Evolutionary conservation across 2,113 vertebrate genomes (phyloP).

Genomic region (Ictalurus furcatus): DNA sequence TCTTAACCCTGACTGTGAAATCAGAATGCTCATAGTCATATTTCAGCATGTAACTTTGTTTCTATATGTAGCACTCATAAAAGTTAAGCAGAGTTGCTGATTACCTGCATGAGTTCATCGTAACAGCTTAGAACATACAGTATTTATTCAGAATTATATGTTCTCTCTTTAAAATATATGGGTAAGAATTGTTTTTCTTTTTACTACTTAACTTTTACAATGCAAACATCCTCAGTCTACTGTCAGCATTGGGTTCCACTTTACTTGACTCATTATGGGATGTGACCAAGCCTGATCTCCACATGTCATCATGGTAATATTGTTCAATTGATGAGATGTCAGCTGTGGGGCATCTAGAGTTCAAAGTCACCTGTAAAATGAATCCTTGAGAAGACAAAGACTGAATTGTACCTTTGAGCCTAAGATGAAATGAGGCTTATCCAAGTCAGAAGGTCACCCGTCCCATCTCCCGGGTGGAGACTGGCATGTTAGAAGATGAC

Average conservation of each 20-base stretch:
- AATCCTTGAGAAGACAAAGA: conserved; percentile 51
- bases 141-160: neutral
- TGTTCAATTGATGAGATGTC: conserved; percentile 57
- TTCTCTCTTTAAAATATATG: neutral
- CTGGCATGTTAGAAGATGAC: conserved; percentile 45
- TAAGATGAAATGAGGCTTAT: conserved; percentile 45
- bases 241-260: conserved; percentile 1
- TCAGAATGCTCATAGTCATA: neutral
- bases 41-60: neutral
- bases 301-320: conserved; percentile 55
- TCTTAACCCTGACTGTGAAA: neutral
- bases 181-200: neutral
- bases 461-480: conserved; percentile 32
- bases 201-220: neutral
- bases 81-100: neutral
- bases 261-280: conserved; percentile 21
- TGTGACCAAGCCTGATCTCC: conserved; percentile 42
- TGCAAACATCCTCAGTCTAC: neutral
- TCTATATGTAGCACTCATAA: too few species aligned
- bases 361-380: conserved; percentile 58
- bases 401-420: conserved; percentile 44
- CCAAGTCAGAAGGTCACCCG: conserved; percentile 20
- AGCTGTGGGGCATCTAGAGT: conserved; percentile 45
- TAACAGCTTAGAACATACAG: neutral
- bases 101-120: neutral